A percentile compares a stretch with the other conserved stretches of the same genome.
Conservation (phyloP, 1,140 invertebrate genomes). For the Phymorhynchus buccinoides region DNA sequence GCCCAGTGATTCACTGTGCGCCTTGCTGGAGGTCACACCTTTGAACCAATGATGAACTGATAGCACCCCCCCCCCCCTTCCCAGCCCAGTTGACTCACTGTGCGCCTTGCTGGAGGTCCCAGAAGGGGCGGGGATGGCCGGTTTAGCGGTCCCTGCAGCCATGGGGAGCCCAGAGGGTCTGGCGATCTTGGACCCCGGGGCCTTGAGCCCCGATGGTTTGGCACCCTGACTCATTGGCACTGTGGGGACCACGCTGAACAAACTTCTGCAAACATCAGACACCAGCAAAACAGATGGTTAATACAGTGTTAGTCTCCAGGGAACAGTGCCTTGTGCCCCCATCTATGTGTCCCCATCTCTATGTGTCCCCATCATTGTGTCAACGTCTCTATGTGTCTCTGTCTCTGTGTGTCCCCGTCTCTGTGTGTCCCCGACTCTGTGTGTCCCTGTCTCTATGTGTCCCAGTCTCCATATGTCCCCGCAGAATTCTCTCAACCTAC, state of each 20-base stretch:
- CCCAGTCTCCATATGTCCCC: too few relatives aligned
- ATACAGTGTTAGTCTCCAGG: neutral
- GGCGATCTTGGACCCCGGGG: conserved; percentile 59
- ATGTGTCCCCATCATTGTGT: too few relatives aligned
- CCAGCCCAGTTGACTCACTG: conserved; percentile 52
- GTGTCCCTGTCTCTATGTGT: too few relatives aligned
- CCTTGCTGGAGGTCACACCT: too few relatives aligned
- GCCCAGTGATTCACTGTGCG: too few relatives aligned
- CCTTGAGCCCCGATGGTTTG: conserved; percentile 64
- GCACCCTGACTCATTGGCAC: conserved; percentile 66
- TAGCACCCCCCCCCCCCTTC: too few relatives aligned
- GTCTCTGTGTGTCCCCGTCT: too few relatives aligned
- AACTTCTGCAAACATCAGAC: neutral
- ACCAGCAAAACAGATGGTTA: neutral
- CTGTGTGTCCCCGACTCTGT: too few relatives aligned
- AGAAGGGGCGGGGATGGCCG: conserved; percentile 43
- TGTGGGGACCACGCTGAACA: neutral
- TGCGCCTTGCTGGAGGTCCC: conserved; percentile 50
- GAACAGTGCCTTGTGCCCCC: neutral
- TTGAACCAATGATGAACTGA: too few relatives aligned
- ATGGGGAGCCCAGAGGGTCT: conserved; percentile 46
- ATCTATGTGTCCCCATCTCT: too few relatives aligned
- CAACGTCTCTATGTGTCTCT: too few relatives aligned
- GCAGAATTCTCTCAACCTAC: too few relatives aligned
- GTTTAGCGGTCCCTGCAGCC: conserved; percentile 33